A percentile compares a stretch with the other conserved stretches of the same genome.
phyloP scores from a whole-genome alignment of 2,888 invertebrate genomes.

The Drosophila maculinotata region DNA sequence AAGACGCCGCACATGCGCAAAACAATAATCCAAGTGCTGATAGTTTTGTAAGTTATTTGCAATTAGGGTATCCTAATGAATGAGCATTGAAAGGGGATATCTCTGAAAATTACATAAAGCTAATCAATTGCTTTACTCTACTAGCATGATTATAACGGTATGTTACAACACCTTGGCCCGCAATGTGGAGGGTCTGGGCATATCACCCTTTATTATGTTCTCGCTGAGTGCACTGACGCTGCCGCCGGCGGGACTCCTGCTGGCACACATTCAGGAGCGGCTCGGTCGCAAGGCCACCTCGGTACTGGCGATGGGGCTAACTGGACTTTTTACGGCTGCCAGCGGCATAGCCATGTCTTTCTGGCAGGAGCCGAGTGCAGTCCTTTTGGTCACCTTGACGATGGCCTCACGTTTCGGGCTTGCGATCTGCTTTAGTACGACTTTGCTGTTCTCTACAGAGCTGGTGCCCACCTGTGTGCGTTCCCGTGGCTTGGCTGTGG shows the following conservation, averaged over 20 bases:
- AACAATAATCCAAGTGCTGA: conserved; percentile 86
- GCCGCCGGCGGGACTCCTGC: conserved; percentile 85
- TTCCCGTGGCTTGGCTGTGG: conserved; percentile 87
- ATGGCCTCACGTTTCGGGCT: conserved; percentile 86
- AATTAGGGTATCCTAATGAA: no score
- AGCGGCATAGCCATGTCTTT: conserved; percentile 84
- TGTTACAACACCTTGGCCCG: conserved; percentile 87
- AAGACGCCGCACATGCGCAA: conserved; percentile 86
- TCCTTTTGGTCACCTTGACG: conserved; percentile 84
- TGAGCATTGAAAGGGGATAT: no score
- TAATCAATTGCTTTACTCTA: conserved; percentile 1
- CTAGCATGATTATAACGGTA: conserved; percentile 86
- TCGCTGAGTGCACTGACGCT: conserved; percentile 86
- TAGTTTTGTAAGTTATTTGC: conserved; percentile 86
- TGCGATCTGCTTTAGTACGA: conserved; percentile 87
- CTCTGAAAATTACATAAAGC: no score
- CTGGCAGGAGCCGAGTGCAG: conserved; percentile 66
- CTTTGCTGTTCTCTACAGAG: conserved; percentile 87
- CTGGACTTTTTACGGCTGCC: conserved; percentile 85
- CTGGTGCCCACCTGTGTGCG: conserved; percentile 87
- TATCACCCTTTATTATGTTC: conserved; percentile 86
- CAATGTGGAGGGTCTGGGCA: conserved; percentile 86
- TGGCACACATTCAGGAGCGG: conserved; percentile 71
- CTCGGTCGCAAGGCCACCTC: conserved; percentile 86
- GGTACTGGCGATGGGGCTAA: conserved; percentile 85